phyloP scores from a whole-genome alignment of 2,797 vertebrate species.

The Acropternis orthonyx region DNA sequence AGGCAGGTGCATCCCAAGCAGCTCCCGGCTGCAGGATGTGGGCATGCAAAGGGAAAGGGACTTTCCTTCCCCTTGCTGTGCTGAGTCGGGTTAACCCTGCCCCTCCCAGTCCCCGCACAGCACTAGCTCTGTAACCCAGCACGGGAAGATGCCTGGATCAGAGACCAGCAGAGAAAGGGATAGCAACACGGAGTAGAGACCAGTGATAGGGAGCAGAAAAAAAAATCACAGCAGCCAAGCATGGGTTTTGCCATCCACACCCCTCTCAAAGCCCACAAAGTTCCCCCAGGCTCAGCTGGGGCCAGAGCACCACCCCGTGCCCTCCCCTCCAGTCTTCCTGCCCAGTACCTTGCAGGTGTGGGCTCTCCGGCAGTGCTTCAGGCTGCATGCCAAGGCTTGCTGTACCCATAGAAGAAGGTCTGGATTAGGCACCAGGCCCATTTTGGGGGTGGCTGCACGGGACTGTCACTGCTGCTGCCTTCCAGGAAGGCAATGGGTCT shows the following conservation, averaged over 20 bases:
- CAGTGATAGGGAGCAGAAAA: background rate
- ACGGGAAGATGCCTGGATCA: rapidly evolving
- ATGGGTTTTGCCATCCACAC: background rate
- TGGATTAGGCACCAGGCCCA: background rate
- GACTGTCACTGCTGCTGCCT: conserved; percentile 20
- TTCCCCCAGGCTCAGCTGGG: background rate
- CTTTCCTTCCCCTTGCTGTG: background rate
- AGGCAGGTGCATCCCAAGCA: conserved; percentile 6
- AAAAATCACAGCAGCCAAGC: background rate
- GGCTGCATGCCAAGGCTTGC: background rate
- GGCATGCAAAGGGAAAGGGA: conserved; percentile 5
- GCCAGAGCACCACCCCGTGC: background rate
- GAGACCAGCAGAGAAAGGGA: background rate
- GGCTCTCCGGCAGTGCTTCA: background rate
- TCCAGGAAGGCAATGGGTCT: conserved; percentile 61
- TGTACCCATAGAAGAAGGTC: background rate
- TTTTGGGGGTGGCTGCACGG: background rate
- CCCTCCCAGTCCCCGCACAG: background rate
- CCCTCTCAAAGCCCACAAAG: background rate
- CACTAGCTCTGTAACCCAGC: background rate
- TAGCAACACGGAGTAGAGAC: background rate
- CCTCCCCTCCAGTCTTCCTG: background rate
- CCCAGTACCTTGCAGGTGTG: conserved; percentile 4
- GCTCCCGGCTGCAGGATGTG: conserved; percentile 29
- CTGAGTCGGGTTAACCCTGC: background rate